Base-by-base conservation (phyloP, 2,113 vertebrate species). In the Trogon surrucura region DNA sequence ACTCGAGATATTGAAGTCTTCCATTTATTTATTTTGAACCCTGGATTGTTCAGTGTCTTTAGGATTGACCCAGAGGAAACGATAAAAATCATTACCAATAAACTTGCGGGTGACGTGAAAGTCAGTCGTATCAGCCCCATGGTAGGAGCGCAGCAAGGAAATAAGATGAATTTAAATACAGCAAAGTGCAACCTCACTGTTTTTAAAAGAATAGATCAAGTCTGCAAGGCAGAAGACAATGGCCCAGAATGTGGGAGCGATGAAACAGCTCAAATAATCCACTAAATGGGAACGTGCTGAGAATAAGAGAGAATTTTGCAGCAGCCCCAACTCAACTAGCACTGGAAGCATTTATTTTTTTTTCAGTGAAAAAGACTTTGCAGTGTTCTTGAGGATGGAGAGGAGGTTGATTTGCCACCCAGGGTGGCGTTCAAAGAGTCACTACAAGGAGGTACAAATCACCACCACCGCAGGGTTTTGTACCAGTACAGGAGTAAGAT, bases 1-100 rank as follows among this genome's bases (percentile, higher is more conserved):
- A 32, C 50, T 20, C n/a, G 85, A 85, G 75, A 93, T 97, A 94
- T 54, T 90, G 89, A 91, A 87, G 54, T 36, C 66, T 84, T 82
- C 66, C 80, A 72, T 87, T 79, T 91, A 92, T 89, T 94, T 96
- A 79, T 94, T 95, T 81, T 80, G 67, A 89, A 91, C 60, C 78
- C 17, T 77, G 66, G 47, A 41, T 91, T 77, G 34, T 65, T 95
- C 87, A 50, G 70, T 77, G 87, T 85, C 85, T 95, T 93, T 56
- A 77, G 67, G 66, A 93, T 30, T 95, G 94, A 93, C 85, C 93
- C 93, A 92, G 58, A 96, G 91, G 96, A 96, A 94, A 93, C 85
- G 62, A 93, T 96, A 86, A 91, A 91, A 89, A 81, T 92, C 84
- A 69, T 87, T 79, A 23, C 66, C 6, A 20, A 85, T 92, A 82